Conservation (phyloP, 2,888 invertebrate species). For the Cephonodes hylas region DNA sequence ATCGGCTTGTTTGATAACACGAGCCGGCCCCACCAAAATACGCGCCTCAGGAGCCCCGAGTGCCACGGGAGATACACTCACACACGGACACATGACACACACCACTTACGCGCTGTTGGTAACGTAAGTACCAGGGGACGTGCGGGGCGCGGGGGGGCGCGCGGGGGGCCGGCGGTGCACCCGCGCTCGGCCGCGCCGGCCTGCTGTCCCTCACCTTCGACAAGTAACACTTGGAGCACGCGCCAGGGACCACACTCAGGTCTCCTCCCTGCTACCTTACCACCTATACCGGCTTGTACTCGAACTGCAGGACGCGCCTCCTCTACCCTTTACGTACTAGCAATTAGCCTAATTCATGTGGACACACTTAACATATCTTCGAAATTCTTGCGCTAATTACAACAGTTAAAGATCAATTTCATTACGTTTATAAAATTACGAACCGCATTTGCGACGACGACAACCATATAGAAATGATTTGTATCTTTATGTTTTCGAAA, state of each 20-base stretch:
- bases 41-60: neutral
- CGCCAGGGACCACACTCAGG: neutral
- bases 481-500: too few species aligned
- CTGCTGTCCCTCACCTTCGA: neutral
- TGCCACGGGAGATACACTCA: neutral
- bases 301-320: too few species aligned
- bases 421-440: too few species aligned
- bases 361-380: too few species aligned
- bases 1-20: conserved; percentile 21
- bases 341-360: too few species aligned
- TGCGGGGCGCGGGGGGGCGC: conserved; percentile 14
- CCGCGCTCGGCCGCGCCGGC: neutral
- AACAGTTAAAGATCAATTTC: too few species aligned
- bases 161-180: neutral
- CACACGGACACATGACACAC: conserved; percentile 17
- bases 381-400: too few species aligned
- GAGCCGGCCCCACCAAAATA: neutral
- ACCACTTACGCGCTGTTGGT: conserved; percentile 42
- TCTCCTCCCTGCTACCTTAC: too few species aligned
- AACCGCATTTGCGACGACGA: too few species aligned
- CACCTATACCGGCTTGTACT: too few species aligned
- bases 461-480: too few species aligned
- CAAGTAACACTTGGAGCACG: neutral
- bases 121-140: conserved; percentile 47
- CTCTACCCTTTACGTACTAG: too few species aligned